Evolutionary conservation across 2,888 invertebrate genomes (phyloP).

Genomic region (Tromatobia lineatoria): DNA sequence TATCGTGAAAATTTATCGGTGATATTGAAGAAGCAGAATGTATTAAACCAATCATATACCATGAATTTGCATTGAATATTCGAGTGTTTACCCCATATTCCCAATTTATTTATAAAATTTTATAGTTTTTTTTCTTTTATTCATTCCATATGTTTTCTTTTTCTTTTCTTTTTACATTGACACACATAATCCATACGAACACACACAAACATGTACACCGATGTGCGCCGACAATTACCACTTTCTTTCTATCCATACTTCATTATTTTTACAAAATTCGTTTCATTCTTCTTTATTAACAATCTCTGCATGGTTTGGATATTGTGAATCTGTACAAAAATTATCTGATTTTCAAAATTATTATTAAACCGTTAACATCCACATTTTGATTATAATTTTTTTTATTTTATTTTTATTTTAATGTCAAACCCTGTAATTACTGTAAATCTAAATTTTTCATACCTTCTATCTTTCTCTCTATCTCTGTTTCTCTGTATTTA

Average conservation of each 20-base stretch:
- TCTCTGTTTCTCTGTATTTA: slow-evolving; percentile 65
- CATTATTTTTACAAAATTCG: slow-evolving; percentile 48
- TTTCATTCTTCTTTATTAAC: slow-evolving; percentile 53
- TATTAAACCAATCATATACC: slow-evolving; percentile 5
- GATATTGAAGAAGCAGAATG: not conserved
- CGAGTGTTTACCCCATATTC: slow-evolving; percentile 57
- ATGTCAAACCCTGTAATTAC: slow-evolving; percentile 54
- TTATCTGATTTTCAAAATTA: slow-evolving; percentile 22
- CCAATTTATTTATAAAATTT: slow-evolving; percentile 66
- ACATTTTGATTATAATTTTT: slow-evolving; percentile 40
- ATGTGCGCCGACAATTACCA: slow-evolving; percentile 60
- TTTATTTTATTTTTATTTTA: slow-evolving; percentile 60
- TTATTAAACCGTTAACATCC: slow-evolving; percentile 28
- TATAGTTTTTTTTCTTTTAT: slow-evolving; percentile 68
- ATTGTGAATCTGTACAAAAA: slow-evolving; percentile 71
- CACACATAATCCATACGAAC: slow-evolving; percentile 72
- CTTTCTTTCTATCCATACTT: slow-evolving; percentile 59
- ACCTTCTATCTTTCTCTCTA: slow-evolving; percentile 53
- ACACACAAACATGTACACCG: slow-evolving; percentile 57
- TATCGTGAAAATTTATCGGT: not conserved
- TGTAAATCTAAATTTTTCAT: slow-evolving; percentile 49
- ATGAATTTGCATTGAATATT: slow-evolving; percentile 57
- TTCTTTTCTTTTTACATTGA: slow-evolving; percentile 70
- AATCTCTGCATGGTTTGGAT: slow-evolving; percentile 73
- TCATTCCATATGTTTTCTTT: slow-evolving; percentile 71